Conservation (phyloP, 1,140 invertebrate species). For the Bombus fervidus region DNA sequence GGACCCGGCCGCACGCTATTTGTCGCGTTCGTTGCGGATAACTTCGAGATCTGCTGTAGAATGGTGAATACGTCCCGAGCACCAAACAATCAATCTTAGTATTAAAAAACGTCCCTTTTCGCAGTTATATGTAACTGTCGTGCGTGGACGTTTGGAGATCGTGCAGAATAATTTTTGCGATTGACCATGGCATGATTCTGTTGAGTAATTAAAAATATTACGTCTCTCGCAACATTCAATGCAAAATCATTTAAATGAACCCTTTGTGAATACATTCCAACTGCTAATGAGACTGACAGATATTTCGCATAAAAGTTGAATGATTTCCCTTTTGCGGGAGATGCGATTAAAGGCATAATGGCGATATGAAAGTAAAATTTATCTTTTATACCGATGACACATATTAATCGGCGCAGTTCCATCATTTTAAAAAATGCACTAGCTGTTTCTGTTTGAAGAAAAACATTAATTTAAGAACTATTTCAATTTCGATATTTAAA, state of each 20-base stretch:
- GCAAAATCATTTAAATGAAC: no score
- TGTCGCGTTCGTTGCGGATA: neutral
- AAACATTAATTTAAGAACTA: neutral
- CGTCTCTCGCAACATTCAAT: no score
- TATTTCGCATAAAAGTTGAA: no score
- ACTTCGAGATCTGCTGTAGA: neutral
- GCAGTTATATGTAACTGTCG: neutral
- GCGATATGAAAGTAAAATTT: no score
- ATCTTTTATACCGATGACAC: no score
- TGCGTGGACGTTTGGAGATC: neutral
- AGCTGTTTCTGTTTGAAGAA: no score
- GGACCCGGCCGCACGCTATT: slow-evolving; percentile 4
- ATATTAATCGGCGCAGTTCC: no score
- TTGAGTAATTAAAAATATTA: neutral
- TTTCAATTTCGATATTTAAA: neutral
- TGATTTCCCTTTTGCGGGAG: no score
- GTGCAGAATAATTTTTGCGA: neutral
- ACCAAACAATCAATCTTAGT: neutral
- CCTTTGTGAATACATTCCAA: no score
- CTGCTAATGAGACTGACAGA: no score
- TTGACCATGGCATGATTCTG: neutral
- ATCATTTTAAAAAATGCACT: neutral
- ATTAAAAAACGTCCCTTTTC: neutral
- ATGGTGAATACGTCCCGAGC: neutral
- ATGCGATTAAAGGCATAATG: no score